A percentile compares a stretch with the other conserved stretches of the same genome.
These are phyloP conservation scores for Dolichoris vasculosae DNA, from an alignment of 1,140 invertebrate species.

Conservation along the genomic window DNA sequence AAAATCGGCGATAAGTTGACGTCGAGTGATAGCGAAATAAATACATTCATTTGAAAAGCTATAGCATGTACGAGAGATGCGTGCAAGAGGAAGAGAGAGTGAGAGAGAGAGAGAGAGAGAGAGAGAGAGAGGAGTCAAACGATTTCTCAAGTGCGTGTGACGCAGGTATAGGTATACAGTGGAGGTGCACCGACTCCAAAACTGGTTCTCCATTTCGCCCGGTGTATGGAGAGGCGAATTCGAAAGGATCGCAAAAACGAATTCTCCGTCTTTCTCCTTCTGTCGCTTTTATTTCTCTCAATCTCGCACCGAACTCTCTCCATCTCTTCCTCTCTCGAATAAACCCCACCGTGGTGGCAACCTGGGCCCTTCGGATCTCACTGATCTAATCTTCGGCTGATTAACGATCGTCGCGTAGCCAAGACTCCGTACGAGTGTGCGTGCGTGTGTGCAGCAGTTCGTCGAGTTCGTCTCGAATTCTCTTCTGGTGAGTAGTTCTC, in stretches of 20 bases:
- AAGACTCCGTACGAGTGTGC: background rate
- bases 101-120: slow-evolving; percentile 25
- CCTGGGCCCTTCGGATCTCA: slow-evolving; percentile 62
- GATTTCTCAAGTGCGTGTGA: slow-evolving; percentile 25
- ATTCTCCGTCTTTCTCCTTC: slow-evolving; percentile 52
- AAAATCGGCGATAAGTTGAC: slow-evolving; percentile 53
- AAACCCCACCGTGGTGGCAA: slow-evolving; percentile 54
- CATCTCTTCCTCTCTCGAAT: background rate
- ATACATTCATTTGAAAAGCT: slow-evolving; percentile 30
- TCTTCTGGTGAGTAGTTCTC: slow-evolving; percentile 44
- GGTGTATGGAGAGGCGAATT: slow-evolving; percentile 54
- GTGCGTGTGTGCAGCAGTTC: slow-evolving; percentile 3
- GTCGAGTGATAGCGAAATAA: slow-evolving; percentile 46
- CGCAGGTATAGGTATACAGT: slow-evolving; percentile 10
- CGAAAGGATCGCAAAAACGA: slow-evolving; percentile 61
- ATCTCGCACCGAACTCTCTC: slow-evolving; percentile 7
- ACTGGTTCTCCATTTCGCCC: slow-evolving; percentile 59
- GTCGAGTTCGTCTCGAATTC: slow-evolving; percentile 58
- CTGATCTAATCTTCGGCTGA: slow-evolving; percentile 71
- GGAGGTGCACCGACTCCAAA: slow-evolving; percentile 51
- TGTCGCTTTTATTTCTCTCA: slow-evolving; percentile 27
- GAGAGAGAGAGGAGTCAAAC: background rate
- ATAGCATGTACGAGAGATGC: background rate
- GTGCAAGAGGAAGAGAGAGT: background rate
- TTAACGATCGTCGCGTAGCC: slow-evolving; percentile 66